Conservation (phyloP, 2,888 invertebrate species). For the Sminthurides aquaticus region DNA sequence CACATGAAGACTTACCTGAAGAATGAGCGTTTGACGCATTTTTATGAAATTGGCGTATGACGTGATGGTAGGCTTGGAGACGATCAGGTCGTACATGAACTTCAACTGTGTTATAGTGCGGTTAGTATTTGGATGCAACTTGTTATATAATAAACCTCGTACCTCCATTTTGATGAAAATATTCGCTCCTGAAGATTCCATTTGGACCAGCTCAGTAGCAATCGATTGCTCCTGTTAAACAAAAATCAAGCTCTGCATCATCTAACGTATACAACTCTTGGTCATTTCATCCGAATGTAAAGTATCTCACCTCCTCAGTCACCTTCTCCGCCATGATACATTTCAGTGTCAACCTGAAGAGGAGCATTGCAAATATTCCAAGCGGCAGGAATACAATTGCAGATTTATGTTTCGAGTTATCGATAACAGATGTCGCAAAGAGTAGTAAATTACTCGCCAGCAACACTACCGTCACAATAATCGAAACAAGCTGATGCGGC, state of each 20-base stretch:
- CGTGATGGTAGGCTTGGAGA: conserved; percentile 15
- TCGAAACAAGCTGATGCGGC: conserved; percentile 17
- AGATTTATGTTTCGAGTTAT: conserved; percentile 7
- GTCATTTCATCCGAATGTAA: too few species aligned
- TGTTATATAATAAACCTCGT: conserved; percentile 16
- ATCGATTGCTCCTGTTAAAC: conserved; percentile 20
- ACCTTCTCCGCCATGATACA: conserved; percentile 23
- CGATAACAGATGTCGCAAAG: conserved; percentile 14
- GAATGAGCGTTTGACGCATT: conserved; percentile 10
- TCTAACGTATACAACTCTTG: not conserved
- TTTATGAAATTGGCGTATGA: conserved; percentile 15
- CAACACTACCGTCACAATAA: conserved; percentile 12
- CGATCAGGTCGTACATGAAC: conserved; percentile 22
- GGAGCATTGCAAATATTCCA: conserved; percentile 7
- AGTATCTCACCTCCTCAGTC: conserved; percentile 15
- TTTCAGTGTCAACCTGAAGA: conserved; percentile 13
- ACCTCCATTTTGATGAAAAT: conserved; percentile 26
- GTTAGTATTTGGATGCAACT: conserved; percentile 17
- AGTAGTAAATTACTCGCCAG: conserved; percentile 18
- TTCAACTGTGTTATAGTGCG: conserved; percentile 18
- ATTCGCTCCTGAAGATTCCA: conserved; percentile 22
- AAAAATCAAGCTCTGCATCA: not conserved
- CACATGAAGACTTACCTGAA: conserved; percentile 14
- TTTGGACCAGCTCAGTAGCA: conserved; percentile 18
- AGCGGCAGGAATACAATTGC: conserved; percentile 10